These are phyloP conservation scores for Desmodus rotundus DNA, from an alignment of 2,113 vertebrate species.

Conservation along the genomic window DNA sequence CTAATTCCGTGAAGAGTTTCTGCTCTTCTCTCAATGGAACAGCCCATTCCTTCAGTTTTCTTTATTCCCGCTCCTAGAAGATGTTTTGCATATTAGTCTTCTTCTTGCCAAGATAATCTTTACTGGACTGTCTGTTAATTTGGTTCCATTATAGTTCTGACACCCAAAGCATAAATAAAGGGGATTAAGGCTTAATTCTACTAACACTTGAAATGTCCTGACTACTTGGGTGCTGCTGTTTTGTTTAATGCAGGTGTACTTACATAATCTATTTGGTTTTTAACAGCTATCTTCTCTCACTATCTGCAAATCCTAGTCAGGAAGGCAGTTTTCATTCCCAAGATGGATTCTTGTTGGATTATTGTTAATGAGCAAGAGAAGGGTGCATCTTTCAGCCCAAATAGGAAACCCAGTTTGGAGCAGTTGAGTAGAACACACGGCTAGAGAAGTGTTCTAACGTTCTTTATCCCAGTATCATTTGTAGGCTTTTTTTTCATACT, in stretches of 20 bases:
- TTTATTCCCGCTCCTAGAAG: neutral
- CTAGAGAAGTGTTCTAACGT: neutral
- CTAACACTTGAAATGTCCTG: neutral
- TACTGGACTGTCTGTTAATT: neutral
- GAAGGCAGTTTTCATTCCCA: neutral
- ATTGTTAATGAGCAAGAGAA: conserved; percentile 1
- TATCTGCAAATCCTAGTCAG: neutral
- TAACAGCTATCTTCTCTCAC: neutral
- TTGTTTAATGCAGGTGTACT: neutral
- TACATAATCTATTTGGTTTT: neutral
- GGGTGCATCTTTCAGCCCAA: neutral
- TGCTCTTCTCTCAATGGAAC: neutral
- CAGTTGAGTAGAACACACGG: neutral
- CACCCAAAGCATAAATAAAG: neutral
- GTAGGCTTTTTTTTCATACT: neutral
- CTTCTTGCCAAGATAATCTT: neutral
- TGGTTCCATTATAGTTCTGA: neutral
- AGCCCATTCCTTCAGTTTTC: neutral
- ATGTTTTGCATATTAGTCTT: neutral
- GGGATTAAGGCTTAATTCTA: neutral
- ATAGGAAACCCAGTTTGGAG: neutral
- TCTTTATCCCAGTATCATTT: neutral
- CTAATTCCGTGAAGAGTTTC: neutral
- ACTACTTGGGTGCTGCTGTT: neutral
- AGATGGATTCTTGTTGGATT: neutral